A percentile compares a stretch with the other conserved stretches of the same genome.
phyloP scores from a whole-genome alignment of 2,888 invertebrate species.

The Nymphalis polychloros region DNA sequence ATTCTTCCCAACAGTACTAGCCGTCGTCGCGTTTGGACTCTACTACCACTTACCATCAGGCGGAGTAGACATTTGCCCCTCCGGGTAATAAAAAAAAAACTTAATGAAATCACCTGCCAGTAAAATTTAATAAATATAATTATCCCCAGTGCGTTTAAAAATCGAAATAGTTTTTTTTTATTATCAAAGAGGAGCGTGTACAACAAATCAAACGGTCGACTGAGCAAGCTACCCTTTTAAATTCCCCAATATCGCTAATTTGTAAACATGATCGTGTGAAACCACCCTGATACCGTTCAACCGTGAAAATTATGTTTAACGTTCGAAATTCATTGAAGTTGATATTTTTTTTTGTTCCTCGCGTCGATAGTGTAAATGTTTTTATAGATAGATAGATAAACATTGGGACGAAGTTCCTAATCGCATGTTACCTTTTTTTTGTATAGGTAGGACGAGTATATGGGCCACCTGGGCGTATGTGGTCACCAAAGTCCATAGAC shows the following conservation, averaged over 20 bases:
- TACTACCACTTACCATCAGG: too few species aligned
- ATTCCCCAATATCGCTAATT: slow-evolving; percentile 46
- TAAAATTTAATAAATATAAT: not conserved
- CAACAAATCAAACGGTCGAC: slow-evolving; percentile 54
- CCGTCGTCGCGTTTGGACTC: too few species aligned
- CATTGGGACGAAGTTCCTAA: too few species aligned
- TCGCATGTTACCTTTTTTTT: too few species aligned
- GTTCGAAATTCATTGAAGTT: slow-evolving; percentile 11
- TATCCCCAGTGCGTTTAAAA: not conserved
- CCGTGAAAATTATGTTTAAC: slow-evolving; percentile 42
- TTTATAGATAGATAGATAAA: too few species aligned
- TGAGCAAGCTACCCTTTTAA: slow-evolving; percentile 39
- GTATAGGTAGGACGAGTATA: too few species aligned
- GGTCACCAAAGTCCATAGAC: too few species aligned
- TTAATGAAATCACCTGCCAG: not conserved
- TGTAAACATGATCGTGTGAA: slow-evolving; percentile 50
- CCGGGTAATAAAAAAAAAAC: too few species aligned
- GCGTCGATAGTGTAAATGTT: too few species aligned
- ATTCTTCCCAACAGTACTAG: too few species aligned
- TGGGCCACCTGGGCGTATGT: too few species aligned
- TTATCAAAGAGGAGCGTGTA: not conserved
- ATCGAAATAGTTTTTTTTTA: not conserved
- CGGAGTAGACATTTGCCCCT: too few species aligned
- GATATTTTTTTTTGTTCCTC: not conserved
- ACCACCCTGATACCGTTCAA: slow-evolving; percentile 37